These are phyloP conservation scores for Phortica magna DNA, from an alignment of 2,888 invertebrate genomes.

Conservation along the genomic window DNA sequence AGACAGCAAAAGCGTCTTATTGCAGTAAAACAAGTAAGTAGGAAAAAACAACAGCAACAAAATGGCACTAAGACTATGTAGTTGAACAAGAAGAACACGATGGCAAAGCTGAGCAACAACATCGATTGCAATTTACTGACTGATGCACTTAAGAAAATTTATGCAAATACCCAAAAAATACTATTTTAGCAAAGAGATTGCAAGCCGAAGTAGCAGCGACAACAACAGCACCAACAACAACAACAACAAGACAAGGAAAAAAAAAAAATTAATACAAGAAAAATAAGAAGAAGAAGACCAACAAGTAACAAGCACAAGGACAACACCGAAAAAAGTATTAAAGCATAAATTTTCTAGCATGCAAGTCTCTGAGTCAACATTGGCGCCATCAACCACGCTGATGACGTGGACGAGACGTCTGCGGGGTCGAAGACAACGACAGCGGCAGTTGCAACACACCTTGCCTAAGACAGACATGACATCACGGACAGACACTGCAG, in stretches of 20 bases:
- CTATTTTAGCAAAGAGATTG: conserved; percentile 53
- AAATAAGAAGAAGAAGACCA: conserved; percentile 22
- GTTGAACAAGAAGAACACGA: conserved; percentile 35
- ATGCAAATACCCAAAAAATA: conserved; percentile 76
- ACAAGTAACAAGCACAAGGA: conserved; percentile 60
- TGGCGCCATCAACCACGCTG: background rate
- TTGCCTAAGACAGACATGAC: background rate
- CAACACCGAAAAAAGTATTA: conserved; percentile 55
- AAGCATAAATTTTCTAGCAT: conserved; percentile 71
- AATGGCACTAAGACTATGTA: conserved; percentile 30
- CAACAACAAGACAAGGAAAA: conserved; percentile 59
- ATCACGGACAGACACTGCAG: background rate
- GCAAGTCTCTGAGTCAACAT: conserved; percentile 61
- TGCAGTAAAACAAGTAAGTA: conserved; percentile 12
- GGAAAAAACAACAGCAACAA: conserved; percentile 24
- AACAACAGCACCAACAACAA: conserved; percentile 16
- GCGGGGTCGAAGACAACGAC: background rate
- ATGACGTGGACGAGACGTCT: background rate
- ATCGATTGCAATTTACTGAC: conserved; percentile 75
- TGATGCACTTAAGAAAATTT: conserved; percentile 76
- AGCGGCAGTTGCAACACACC: background rate
- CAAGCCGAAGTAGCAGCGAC: background rate
- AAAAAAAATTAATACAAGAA: background rate
- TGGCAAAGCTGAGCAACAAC: conserved; percentile 57
- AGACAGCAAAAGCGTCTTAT: conserved; percentile 67